Evolutionary conservation across 2,888 invertebrate genomes (phyloP).

Genomic region (Hirtodrosophila confusa): DNA sequence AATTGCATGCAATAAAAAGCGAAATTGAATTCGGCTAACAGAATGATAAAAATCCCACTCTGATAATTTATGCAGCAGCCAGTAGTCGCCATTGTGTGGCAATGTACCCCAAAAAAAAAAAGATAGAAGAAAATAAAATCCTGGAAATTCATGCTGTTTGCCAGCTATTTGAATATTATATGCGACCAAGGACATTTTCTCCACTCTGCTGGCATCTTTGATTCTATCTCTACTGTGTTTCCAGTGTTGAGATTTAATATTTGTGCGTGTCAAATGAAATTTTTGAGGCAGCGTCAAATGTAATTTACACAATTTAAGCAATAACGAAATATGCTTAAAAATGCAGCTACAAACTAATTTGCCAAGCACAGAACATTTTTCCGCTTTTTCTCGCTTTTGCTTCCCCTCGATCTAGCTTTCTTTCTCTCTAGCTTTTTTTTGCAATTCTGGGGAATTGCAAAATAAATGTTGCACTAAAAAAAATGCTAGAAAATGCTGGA

Average conservation of each 20-base stretch:
- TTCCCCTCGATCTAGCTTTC: neutral
- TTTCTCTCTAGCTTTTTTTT: conserved; percentile 1
- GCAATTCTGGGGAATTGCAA: conserved; percentile 43
- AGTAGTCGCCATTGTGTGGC: neutral
- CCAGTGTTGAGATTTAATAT: conserved; percentile 55
- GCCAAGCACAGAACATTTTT: conserved; percentile 34
- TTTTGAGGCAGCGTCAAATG: conserved; percentile 67
- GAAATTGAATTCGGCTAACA: conserved; percentile 76
- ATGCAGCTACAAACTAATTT: conserved; percentile 48
- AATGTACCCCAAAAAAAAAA: no score
- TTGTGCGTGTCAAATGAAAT: conserved; percentile 73
- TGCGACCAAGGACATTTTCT: conserved; percentile 42
- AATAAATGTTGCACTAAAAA: conserved; percentile 62
- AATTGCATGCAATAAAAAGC: conserved; percentile 70
- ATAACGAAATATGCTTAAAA: conserved; percentile 38
- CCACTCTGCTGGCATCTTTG: neutral
- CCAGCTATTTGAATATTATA: conserved; percentile 57
- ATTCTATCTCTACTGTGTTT: neutral
- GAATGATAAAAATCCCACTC: conserved; percentile 67
- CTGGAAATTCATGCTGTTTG: conserved; percentile 59
- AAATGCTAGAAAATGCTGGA: conserved; percentile 50
- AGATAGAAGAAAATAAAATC: conserved; percentile 26
- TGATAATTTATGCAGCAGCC: conserved; percentile 68
- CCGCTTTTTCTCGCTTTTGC: neutral
- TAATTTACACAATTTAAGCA: conserved; percentile 65